These are phyloP conservation scores for Dreissena rostriformis DNA, from an alignment of 1,140 invertebrate species.

Conservation along the genomic window DNA sequence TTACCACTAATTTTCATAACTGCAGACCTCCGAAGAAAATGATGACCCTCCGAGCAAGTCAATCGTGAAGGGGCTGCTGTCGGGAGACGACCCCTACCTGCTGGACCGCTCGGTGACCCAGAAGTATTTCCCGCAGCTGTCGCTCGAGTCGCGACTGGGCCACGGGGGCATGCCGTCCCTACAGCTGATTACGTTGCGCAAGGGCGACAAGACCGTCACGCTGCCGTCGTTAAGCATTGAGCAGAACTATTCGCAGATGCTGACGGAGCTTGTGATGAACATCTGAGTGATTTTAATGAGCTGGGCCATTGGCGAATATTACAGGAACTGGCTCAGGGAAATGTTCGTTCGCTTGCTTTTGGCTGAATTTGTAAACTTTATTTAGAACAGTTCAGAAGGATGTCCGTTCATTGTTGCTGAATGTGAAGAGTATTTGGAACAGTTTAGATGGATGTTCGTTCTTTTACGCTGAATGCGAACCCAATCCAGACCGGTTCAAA, in stretches of 20 bases:
- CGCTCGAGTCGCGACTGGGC: slow-evolving; percentile 71
- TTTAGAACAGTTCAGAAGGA: too few relatives aligned
- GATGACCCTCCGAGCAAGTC: slow-evolving; percentile 64
- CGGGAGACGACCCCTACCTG: slow-evolving; percentile 83
- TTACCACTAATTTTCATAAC: slow-evolving; percentile 1
- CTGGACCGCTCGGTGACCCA: slow-evolving; percentile 80
- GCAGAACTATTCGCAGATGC: slow-evolving; percentile 83
- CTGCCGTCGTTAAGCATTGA: slow-evolving; percentile 82
- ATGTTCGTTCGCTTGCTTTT: too few relatives aligned
- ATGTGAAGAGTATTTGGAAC: too few relatives aligned
- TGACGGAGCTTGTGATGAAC: slow-evolving; percentile 82
- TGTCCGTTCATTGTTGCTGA: too few relatives aligned
- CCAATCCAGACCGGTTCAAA: too few relatives aligned
- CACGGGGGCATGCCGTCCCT: slow-evolving; percentile 67
- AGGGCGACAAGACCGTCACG: slow-evolving; percentile 81
- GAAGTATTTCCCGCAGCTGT: slow-evolving; percentile 81
- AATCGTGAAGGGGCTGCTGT: slow-evolving; percentile 72
- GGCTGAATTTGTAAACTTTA: too few relatives aligned
- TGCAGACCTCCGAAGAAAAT: slow-evolving; percentile 64
- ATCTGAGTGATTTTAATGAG: slow-evolving; percentile 59
- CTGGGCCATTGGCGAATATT: too few relatives aligned
- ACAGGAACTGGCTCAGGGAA: too few relatives aligned
- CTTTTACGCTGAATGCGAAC: too few relatives aligned
- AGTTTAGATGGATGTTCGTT: too few relatives aligned
- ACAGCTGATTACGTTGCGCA: slow-evolving; percentile 80